These are phyloP conservation scores for Tokudaia muenninki DNA, from an alignment of 2,797 vertebrate species.

Conservation along the genomic window DNA sequence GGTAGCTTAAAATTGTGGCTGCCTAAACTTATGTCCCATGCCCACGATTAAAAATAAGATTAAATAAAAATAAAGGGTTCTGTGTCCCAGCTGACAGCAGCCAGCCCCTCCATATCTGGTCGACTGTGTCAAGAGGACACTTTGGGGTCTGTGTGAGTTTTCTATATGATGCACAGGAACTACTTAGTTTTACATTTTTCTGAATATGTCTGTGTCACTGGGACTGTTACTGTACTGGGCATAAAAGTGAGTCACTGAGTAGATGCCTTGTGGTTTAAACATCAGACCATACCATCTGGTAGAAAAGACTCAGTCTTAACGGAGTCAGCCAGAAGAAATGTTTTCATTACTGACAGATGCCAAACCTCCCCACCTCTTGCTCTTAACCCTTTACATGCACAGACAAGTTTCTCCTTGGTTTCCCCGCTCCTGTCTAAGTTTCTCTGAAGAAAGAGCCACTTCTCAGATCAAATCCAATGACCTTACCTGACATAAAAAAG, in stretches of 20 bases:
- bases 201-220: not conserved
- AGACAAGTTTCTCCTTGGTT: not conserved
- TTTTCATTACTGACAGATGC: not conserved
- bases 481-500: not conserved
- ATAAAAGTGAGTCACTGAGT: not conserved
- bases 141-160: not conserved
- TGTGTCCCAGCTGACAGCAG: not conserved
- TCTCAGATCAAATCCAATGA: not conserved
- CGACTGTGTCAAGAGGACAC: not conserved
- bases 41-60: not conserved
- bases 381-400: conserved; percentile 36
- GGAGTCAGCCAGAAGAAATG: not conserved
- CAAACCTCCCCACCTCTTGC: conserved; percentile 16
- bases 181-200: not conserved
- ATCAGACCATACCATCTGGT: not conserved
- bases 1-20: not conserved
- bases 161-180: not conserved
- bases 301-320: not conserved
- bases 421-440: not conserved
- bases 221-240: not conserved
- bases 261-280: not conserved
- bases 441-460: conserved; percentile 24
- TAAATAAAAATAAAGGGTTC: not conserved
- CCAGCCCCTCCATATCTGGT: not conserved
- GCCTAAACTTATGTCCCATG: not conserved